A percentile compares a stretch with the other conserved stretches of the same genome.
These are phyloP conservation scores for Pantherophis guttatus DNA, from an alignment of 2,113 vertebrate genomes.

Conservation along the genomic window DNA sequence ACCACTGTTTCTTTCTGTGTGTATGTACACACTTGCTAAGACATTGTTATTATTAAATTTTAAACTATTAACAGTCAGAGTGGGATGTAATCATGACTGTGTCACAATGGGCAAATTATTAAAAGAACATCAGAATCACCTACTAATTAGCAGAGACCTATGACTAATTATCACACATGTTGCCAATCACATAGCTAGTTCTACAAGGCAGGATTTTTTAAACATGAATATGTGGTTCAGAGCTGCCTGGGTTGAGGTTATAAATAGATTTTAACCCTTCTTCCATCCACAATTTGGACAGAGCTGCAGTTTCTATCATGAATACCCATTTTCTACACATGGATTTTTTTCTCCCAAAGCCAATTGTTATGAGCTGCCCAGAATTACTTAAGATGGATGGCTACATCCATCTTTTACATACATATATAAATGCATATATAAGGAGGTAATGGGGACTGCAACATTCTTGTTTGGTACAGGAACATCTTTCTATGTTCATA, in stretches of 20 bases:
- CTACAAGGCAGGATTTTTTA: neutral
- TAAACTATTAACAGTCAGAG: slow-evolving; percentile 45
- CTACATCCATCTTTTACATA: too few species aligned
- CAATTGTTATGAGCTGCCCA: neutral
- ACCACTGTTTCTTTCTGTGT: neutral
- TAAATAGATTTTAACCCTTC: neutral
- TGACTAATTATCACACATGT: neutral
- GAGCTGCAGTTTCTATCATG: neutral
- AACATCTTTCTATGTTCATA: neutral
- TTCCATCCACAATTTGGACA: neutral
- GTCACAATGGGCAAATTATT: slow-evolving; percentile 21
- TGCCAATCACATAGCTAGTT: neutral
- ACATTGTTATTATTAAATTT: slow-evolving; percentile 20
- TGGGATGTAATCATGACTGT: slow-evolving; percentile 11
- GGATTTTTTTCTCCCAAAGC: neutral
- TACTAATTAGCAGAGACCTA: neutral
- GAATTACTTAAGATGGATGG: too few species aligned
- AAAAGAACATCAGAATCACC: neutral
- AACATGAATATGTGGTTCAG: neutral
- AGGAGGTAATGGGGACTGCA: neutral
- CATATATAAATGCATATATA: too few species aligned
- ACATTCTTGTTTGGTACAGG: neutral
- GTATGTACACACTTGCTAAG: slow-evolving; percentile 2
- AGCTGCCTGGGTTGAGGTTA: neutral
- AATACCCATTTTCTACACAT: neutral